Base-by-base conservation (phyloP, 1,140 invertebrate species). In the Eumeta japonica region DNA sequence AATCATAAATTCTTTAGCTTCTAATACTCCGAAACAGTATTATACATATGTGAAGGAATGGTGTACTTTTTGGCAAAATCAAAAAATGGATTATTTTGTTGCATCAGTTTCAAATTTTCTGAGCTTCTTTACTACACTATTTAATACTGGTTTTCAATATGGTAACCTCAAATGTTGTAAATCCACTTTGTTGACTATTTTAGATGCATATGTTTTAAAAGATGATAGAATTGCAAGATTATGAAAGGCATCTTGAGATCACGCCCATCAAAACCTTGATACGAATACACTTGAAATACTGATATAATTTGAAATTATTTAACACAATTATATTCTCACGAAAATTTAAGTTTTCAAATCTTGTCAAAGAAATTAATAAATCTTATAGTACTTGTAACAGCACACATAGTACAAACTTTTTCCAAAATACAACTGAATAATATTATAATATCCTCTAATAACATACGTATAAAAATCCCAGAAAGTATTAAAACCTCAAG, bases 251-350 rank as follows among this genome's bases (percentile, higher is more conserved):
- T 51, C 3, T 48, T 41, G 16, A 34, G 14, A 16, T 15, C 47
- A 10, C 42, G 46, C 17, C 51, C 55, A 2, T 11, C 41, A 1
- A 35, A 33, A 13, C 51, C 51, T 2, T 41, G 44, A 20, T 63
- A 63, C 32, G 29, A 47, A 13, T 13, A 34, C 9, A 45, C 46
- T 1, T 58, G 54, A 54, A 52, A 59, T 31, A 37, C 41, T 11
- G 9, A 16, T 16, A 3, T 12, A 9, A 38, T 52, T 4, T 33
- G 33, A 7, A 36, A 19, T 39, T 35, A 35, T 29, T 16, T 41
- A 16, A 29, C n/a, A n/a, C n/a, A n/a, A n/a, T n/a, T n/a, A n/a
- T n/a, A n/a, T n/a, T n/a, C n/a, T n/a, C n/a, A n/a, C n/a, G n/a
- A n/a, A n/a, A n/a, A n/a, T n/a, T n/a, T n/a, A n/a, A n/a, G n/a